phyloP scores from a whole-genome alignment of 2,797 vertebrate species.

The Pempheris klunzingeri region DNA sequence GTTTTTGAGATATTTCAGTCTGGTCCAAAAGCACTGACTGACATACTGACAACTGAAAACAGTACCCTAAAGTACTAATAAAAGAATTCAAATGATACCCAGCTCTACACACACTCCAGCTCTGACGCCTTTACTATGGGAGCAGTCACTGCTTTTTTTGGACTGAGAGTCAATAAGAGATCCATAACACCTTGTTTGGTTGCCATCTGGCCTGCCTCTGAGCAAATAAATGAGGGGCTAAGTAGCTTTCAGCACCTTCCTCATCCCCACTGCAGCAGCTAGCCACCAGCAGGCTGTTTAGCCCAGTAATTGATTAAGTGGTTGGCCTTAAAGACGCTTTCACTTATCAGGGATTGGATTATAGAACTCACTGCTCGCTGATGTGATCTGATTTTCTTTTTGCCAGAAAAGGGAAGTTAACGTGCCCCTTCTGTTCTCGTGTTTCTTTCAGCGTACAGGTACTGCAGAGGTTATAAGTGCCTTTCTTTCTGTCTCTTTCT shows the following conservation, averaged over 20 bases:
- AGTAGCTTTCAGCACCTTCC: conserved; percentile 70
- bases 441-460: neutral
- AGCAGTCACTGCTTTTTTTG: conserved; percentile 15
- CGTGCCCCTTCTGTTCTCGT: neutral
- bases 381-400: conserved; percentile 32
- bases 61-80: neutral
- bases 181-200: conserved; percentile 70
- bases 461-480: neutral
- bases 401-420: neutral
- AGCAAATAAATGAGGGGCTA: conserved; percentile 65
- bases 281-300: conserved; percentile 64
- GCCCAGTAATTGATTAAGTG: conserved; percentile 67
- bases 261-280: conserved; percentile 42
- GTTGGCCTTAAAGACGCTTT: conserved; percentile 54
- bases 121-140: conserved; percentile 25
- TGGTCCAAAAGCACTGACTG: too few relatives aligned
- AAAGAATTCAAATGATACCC: neutral
- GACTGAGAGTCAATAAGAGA: conserved; percentile 61
- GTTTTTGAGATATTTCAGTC: neutral
- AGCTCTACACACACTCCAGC: conserved; percentile 7
- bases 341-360: conserved; percentile 63
- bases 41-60: too few relatives aligned
- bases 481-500: conserved; percentile 34
- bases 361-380: conserved; percentile 38
- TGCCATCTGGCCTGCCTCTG: conserved; percentile 66